Conservation (phyloP, 1,140 invertebrate genomes). For the Mercenaria mercenaria region DNA sequence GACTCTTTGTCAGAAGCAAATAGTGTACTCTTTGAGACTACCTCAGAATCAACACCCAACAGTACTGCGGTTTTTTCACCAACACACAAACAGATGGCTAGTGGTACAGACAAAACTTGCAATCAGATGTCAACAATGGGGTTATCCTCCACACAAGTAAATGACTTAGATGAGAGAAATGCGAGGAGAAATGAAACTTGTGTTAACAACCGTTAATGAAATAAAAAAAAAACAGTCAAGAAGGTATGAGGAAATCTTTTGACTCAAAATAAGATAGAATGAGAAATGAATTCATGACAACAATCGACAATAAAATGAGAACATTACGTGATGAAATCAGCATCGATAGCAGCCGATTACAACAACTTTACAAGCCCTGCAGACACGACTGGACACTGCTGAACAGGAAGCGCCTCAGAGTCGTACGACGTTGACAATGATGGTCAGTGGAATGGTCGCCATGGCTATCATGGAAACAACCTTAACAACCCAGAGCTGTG, state of each 20-base stretch:
- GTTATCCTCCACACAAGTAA: neutral
- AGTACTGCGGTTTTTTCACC: too few species aligned
- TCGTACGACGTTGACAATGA: too few species aligned
- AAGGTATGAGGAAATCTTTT: constrained; percentile 32
- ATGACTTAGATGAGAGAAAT: neutral
- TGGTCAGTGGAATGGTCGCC: too few species aligned
- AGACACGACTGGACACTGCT: neutral
- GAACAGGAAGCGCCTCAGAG: too few species aligned
- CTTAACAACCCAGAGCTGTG: too few species aligned
- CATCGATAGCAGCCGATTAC: neutral
- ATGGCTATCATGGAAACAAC: too few species aligned
- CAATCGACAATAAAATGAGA: constrained; percentile 47
- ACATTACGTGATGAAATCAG: constrained; percentile 40
- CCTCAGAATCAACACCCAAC: too few species aligned
- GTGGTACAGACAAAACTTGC: neutral
- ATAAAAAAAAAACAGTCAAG: constrained; percentile 11
- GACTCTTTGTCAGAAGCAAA: neutral
- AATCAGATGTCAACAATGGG: neutral
- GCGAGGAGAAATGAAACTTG: constrained; percentile 17
- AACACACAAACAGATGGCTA: neutral
- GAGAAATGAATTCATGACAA: constrained; percentile 53
- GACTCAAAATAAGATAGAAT: constrained; percentile 53
- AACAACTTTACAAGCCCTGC: neutral
- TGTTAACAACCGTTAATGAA: constrained; percentile 13
- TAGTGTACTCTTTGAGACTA: constrained; percentile 8